Evolutionary conservation across 2,888 invertebrate species (phyloP).

Genomic region (Tuta absoluta): DNA sequence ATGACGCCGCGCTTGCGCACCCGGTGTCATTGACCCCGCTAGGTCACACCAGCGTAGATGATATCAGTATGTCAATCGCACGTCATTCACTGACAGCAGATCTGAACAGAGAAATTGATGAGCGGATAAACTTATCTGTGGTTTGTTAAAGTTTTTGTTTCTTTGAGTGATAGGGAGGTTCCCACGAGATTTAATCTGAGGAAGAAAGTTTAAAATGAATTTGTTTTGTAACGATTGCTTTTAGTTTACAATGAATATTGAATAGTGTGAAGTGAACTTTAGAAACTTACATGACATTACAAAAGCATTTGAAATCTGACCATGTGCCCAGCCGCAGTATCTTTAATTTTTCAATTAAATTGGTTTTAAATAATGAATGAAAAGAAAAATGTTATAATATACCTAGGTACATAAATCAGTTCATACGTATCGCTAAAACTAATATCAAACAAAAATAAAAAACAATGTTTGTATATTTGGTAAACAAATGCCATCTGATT

Average conservation of each 20-base stretch:
- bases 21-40: conserved; percentile 61
- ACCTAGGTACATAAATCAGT: no score
- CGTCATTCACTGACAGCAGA: conserved; percentile 24
- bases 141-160: conserved; percentile 33
- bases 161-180: conserved; percentile 28
- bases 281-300: no score
- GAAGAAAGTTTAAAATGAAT: conserved; percentile 1
- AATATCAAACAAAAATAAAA: no score
- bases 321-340: no score
- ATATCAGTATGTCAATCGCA: conserved; percentile 24
- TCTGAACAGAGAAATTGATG: conserved; percentile 18
- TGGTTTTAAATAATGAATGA: no score
- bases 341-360: no score
- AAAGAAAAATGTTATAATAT: no score
- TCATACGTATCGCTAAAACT: no score
- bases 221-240: not conserved
- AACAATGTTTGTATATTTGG: no score
- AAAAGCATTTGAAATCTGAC: no score
- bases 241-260: no score
- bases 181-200: conserved; percentile 7
- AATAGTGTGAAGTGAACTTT: no score
- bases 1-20: conserved; percentile 56
- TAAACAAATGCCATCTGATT: not conserved
- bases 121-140: conserved; percentile 29
- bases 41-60: conserved; percentile 25